phyloP scores from a whole-genome alignment of 2,113 vertebrate species.

The Puma concolor region DNA sequence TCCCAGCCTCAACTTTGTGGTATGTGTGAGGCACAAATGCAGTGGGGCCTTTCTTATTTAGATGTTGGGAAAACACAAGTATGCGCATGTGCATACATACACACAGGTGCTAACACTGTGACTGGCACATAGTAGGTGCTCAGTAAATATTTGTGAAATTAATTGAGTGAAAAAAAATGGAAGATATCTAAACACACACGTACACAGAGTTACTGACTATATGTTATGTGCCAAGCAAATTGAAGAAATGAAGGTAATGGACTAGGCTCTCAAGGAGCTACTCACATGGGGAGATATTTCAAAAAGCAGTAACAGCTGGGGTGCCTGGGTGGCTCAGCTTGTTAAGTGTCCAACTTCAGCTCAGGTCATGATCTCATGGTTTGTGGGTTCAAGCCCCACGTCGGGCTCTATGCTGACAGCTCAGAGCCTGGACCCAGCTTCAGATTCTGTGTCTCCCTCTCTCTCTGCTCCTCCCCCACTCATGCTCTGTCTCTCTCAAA shows the following conservation, averaged over 20 bases:
- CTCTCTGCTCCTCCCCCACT: too few species aligned
- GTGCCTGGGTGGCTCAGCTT: too few species aligned
- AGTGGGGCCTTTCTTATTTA: background rate
- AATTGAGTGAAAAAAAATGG: background rate
- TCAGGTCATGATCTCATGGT: too few species aligned
- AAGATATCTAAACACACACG: background rate
- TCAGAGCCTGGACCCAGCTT: too few species aligned
- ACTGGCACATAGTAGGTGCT: background rate
- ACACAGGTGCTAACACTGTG: background rate
- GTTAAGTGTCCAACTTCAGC: too few species aligned
- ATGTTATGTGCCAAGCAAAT: background rate
- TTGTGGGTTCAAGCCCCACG: too few species aligned
- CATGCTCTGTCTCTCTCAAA: too few species aligned
- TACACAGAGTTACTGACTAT: background rate
- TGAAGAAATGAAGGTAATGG: background rate
- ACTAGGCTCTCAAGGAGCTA: background rate
- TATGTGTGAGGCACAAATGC: conserved; percentile 59
- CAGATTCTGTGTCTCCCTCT: too few species aligned
- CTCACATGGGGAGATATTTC: background rate
- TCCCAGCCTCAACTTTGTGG: background rate
- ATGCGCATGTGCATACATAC: background rate
- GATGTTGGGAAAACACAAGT: background rate
- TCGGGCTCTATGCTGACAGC: too few species aligned
- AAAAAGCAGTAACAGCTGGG: background rate
- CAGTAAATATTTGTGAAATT: background rate